phyloP scores from a whole-genome alignment of 2,113 vertebrate genomes.

The Pholis gunnellus region DNA sequence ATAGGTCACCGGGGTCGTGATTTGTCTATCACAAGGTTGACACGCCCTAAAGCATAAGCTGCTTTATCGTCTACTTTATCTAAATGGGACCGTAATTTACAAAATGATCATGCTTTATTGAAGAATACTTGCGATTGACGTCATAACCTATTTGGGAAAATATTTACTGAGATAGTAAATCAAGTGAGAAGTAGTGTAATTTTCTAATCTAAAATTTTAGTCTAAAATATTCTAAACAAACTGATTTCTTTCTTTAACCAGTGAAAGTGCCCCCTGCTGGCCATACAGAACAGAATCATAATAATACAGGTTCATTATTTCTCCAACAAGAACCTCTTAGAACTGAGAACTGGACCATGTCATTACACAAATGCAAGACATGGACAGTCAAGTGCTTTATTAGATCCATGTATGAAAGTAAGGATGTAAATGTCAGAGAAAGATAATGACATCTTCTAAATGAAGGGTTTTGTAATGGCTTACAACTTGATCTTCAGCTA shows the following conservation, averaged over 20 bases:
- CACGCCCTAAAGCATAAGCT: not conserved
- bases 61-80: not conserved
- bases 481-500: not conserved
- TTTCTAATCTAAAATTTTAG: not conserved
- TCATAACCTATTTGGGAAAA: not conserved
- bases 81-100: not conserved
- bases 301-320: not conserved
- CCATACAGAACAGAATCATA: not conserved
- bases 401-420: slow-evolving; percentile 11
- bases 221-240: not conserved
- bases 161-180: not conserved
- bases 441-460: slow-evolving; percentile 10
- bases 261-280: no score
- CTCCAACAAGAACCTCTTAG: not conserved
- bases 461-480: not conserved
- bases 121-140: not conserved
- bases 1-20: not conserved
- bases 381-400: not conserved
- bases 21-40: not conserved
- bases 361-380: not conserved
- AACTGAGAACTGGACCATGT: not conserved
- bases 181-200: not conserved
- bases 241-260: no score
- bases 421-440: slow-evolving; percentile 12
- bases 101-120: not conserved